Evolutionary conservation across 2,797 vertebrate genomes (phyloP), one percentile per base, ranked within the genome.

Genomic region (Anomalospiza imberbis): DNA sequence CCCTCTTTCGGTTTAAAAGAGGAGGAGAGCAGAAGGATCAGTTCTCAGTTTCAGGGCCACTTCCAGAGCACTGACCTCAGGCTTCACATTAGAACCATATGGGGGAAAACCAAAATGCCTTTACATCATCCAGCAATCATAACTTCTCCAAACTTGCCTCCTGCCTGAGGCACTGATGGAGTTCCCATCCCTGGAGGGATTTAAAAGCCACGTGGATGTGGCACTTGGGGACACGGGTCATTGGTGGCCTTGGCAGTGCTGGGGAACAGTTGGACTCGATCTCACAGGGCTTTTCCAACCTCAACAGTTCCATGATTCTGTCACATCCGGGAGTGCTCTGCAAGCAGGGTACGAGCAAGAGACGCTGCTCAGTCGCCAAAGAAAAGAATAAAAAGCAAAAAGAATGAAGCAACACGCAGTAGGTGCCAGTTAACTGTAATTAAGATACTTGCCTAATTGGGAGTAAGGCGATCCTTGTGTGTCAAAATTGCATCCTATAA

Each of bases 401-500:
- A 62, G 14, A 58, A 79, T 3, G 61, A 95, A 77, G 57, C 60
- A 68, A 82, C 15, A n/a, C 0, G 4, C 68, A 45, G 58, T 2
- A 71, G 34, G 62, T 62, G 50, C 61, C 74, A 70, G 88, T 61
- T 20, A 96, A 93, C 57, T 24, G 90, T 80, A 89, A 83, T 72
- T 85, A 89, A 91, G 87, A 97, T 98, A 98, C 98, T 98, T 98
- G 98, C 98, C 98, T 97, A 98, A 97, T 97, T 98, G 98, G 94
- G 98, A 98, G 96, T 97, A 98, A 97, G 98, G 97, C 94, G 97
- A 92, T 93, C 97, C 97, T 91, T 98, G 98, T 78, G 98, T 93
- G 91, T 98, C 98, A 98, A 98, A 98, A 97, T 80, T 97, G 97
- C 97, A 98, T 90, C 98, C 98, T 98, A 98, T 26, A 98, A 98